These are phyloP conservation scores for Elgaria multicarinata DNA, from an alignment of 2,113 vertebrate genomes.

Conservation along the genomic window DNA sequence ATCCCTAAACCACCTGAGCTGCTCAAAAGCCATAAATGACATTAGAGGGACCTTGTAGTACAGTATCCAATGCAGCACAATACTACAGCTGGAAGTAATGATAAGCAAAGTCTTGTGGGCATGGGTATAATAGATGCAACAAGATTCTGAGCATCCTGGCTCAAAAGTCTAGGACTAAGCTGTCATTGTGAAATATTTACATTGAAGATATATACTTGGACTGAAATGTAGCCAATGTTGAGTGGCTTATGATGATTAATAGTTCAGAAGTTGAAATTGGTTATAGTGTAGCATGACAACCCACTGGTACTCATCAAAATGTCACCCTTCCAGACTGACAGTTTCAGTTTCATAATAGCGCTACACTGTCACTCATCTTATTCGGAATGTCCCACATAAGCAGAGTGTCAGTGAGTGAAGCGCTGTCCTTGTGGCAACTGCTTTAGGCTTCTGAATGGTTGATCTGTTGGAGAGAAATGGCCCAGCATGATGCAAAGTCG, in stretches of 20 bases:
- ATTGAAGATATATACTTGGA: background rate
- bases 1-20: background rate
- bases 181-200: background rate
- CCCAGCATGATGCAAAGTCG: background rate
- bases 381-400: constrained; percentile 2
- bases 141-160: background rate
- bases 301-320: background rate
- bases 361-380: background rate
- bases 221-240: background rate
- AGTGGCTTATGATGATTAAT: background rate
- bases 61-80: background rate
- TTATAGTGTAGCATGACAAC: background rate
- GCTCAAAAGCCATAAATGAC: background rate
- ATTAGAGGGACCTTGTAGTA: background rate
- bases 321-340: background rate
- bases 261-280: constrained; percentile 2
- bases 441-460: background rate
- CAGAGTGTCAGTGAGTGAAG: background rate
- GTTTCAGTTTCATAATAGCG: background rate
- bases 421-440: constrained; percentile 1
- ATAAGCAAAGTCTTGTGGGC: background rate
- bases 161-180: background rate
- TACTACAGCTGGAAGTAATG: background rate
- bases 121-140: background rate
- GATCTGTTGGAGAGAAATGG: background rate